Evolutionary conservation across 2,888 invertebrate genomes (phyloP), one percentile per base, ranked within the genome.

Genomic region (Lagria hirta): DNA sequence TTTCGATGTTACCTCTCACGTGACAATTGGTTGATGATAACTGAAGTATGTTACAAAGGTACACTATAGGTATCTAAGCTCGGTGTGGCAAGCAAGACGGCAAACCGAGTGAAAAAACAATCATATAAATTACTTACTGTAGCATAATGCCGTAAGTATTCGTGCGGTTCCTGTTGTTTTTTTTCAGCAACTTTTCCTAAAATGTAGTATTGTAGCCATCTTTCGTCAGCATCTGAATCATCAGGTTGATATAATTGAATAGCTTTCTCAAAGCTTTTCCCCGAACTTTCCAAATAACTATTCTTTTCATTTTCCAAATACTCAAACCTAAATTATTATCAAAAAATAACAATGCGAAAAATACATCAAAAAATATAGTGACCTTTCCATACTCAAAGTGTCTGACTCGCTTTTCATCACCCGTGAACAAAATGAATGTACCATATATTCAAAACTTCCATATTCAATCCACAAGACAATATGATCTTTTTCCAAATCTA

Each of bases 181-280:
- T 96, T 97, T 69, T 96, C 95, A 0, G 87, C 82, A 35, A 95
- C 86, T 79, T 97, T 97, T 0, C 93, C 96, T n/a, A 96, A 74
- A 88, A 96, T 93, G 65, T 95, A 96, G 68, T 91, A 89, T 62
- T 89, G 85, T 18, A 95, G 74, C 96, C 96, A 97, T 42, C 86
- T 79, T 64, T 96, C 95, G 64, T 94, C 93, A 0, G 75, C 70
- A 27, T 75, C 75, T 49, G 78, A 78, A n/a, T 71, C 67, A 22
- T 75, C 74, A 1, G 75, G 69, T 51, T 79, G 77, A 37, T 81
- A 76, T 52, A 83, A 76, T 37, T 79, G 76, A 42, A 84, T 77
- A 1, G 85, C 84, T 16, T 80, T 78, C 16, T 77, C 77, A 62
- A 94, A 95, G 71, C 92, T 91, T 57, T 83, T 79, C 27, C 82